phyloP scores from a whole-genome alignment of 2,797 vertebrate species.

The Pipistrellus pipistrellus region DNA sequence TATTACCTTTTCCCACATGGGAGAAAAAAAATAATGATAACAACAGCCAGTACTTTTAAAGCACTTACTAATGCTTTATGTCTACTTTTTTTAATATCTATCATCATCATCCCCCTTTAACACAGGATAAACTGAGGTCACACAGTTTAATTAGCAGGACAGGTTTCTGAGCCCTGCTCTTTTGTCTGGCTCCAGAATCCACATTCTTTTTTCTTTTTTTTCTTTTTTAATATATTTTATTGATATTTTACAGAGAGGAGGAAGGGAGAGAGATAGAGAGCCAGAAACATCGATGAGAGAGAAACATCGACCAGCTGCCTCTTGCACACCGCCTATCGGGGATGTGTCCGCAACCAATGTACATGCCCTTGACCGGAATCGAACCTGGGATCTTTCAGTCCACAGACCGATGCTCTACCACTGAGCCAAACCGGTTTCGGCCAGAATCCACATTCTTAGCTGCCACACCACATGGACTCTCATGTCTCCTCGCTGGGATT shows the following conservation, averaged over 20 bases:
- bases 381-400: too few species aligned
- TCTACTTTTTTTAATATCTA: background rate
- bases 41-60: background rate
- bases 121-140: background rate
- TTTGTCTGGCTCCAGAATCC: background rate
- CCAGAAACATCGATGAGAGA: too few species aligned
- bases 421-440: too few species aligned
- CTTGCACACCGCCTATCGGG: too few species aligned
- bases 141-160: background rate
- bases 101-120: background rate
- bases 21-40: background rate
- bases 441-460: background rate
- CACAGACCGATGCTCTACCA: too few species aligned
- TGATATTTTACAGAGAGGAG: too few species aligned
- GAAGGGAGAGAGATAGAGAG: too few species aligned
- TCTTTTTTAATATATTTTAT: too few species aligned
- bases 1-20: background rate
- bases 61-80: background rate
- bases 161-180: background rate
- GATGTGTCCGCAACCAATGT: too few species aligned
- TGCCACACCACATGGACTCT: accelerated
- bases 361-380: too few species aligned
- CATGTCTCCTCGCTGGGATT: background rate
- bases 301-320: too few species aligned
- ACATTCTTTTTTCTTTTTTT: background rate